Base-by-base conservation (phyloP, 2,888 invertebrate species). In the Punctoribates punctum region DNA sequence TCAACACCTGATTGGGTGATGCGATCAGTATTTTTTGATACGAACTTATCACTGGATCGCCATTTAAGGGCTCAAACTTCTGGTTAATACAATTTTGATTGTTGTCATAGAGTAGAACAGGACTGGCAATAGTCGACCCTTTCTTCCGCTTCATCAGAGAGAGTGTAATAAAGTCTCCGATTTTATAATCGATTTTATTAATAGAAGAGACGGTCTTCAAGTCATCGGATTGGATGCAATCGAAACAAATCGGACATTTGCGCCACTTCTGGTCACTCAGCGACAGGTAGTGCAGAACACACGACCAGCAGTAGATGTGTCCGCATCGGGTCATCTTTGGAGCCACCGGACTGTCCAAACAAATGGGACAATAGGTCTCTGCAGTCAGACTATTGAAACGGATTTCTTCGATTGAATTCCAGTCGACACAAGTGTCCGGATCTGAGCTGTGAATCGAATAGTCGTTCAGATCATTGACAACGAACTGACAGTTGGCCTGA, bases 401-500 rank as follows among this genome's bases (percentile, higher is more conserved):
- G 42, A 98, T 91, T 88, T 96, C 94, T 84, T 96, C 95, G 82
- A 97, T 90, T 80, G 90, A 87, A 81, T 91, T 89, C 97, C 97
- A 98, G 83, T 93, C 91, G 73, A 97, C 91, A 75, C 96, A 88
- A 73, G 89, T 86, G 86, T 97, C 96, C 46, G 96, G 94, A 85
- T 95, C 91, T 80, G 88, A 87, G 81, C 90, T 85, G 83, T 93
- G 90, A 25, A 88, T 87, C 80, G 88, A 87, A 83, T 93, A 94
- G 84, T 95, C 91, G 74, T 90, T 91, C 82, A 88, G 88, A 81
- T 89, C 88, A 83, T 90, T 90, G 79, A 97, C 94, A 82, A 97
- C 90, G 88, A 97, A 97, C 86, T 97, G 96, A 85, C 96, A 97
- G 86, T 94, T 94, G 77, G 96, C 95, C 86, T 96, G 93, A 78